These are phyloP conservation scores for Hoplias malabaricus DNA, from an alignment of 2,113 vertebrate genomes.

Conservation along the genomic window DNA sequence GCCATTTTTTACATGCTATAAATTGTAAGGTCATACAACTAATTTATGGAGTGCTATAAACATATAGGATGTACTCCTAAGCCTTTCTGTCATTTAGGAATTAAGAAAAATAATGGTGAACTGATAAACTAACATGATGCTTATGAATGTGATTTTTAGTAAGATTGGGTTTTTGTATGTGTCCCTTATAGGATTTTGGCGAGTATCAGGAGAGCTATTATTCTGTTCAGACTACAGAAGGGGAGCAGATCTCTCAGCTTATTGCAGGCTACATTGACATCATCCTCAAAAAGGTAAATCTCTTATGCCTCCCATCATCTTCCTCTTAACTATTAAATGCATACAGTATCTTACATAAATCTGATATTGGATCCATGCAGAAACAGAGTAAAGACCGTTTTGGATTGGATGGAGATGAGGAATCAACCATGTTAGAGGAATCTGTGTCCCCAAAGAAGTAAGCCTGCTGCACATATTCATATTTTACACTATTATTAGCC, in stretches of 20 bases:
- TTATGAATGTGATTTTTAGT: constrained; percentile 22
- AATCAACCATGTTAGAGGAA: constrained; percentile 98
- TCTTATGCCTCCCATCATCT: not conserved
- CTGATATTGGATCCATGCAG: constrained; percentile 64
- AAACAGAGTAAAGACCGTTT: constrained; percentile 99
- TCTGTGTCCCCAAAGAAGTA: constrained; percentile 98
- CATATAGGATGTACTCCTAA: not conserved
- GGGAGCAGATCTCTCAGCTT: constrained; percentile 97
- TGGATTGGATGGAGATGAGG: constrained; percentile 96
- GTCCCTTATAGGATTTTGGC: constrained; percentile 86
- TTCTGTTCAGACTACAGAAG: constrained; percentile 97
- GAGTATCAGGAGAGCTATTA: constrained; percentile 99
- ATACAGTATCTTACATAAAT: not conserved
- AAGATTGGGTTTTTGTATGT: constrained; percentile 1
- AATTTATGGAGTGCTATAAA: not conserved
- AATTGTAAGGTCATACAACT: not conserved
- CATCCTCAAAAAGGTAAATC: constrained; percentile 94
- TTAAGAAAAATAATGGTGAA: not conserved
- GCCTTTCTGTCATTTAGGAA: constrained; percentile 10
- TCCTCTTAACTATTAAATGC: not conserved
- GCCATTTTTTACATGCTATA: not conserved
- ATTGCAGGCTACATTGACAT: constrained; percentile 99
- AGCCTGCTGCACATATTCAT: constrained; percentile 43
- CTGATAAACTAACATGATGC: not conserved
- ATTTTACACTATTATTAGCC: not conserved